These are phyloP conservation scores for Drosophila kepulauana DNA, from an alignment of 1,140 invertebrate genomes.

Conservation along the genomic window DNA sequence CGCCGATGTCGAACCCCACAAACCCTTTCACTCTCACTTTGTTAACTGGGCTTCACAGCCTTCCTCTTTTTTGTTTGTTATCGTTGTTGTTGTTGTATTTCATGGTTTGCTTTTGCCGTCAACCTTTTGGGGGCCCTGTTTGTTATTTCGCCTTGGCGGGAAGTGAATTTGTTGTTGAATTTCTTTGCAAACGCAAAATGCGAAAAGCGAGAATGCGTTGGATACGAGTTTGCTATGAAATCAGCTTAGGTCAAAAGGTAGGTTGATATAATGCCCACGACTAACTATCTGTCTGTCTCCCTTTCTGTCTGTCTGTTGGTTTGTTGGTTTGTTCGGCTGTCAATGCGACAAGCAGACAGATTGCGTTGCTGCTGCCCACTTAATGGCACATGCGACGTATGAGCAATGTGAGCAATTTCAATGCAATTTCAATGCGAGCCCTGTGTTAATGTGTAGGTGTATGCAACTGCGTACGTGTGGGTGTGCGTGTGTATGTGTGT, in stretches of 20 bases:
- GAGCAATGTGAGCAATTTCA: slow-evolving; percentile 68
- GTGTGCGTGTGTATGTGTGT: slow-evolving; percentile 19
- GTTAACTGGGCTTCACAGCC: slow-evolving; percentile 20
- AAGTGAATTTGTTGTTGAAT: slow-evolving; percentile 67
- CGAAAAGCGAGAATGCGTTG: slow-evolving; percentile 8
- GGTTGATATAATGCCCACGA: slow-evolving; percentile 28
- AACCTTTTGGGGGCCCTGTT: slow-evolving; percentile 35
- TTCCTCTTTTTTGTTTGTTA: slow-evolving; percentile 2
- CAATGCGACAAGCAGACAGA: slow-evolving; percentile 34
- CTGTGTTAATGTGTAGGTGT: slow-evolving; percentile 20
- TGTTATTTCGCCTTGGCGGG: slow-evolving; percentile 65
- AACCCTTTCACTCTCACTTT: slow-evolving; percentile 47
- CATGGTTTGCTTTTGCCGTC: slow-evolving; percentile 43
- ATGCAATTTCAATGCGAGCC: slow-evolving; percentile 36
- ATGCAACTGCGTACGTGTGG: slow-evolving; percentile 2
- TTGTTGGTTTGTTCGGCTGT: slow-evolving; percentile 20
- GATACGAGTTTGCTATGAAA: slow-evolving; percentile 2
- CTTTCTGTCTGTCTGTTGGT: slow-evolving; percentile 14
- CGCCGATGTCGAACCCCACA: slow-evolving; percentile 9
- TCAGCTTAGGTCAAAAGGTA: slow-evolving; percentile 30
- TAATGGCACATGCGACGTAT: slow-evolving; percentile 74
- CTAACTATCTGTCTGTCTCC: slow-evolving; percentile 25
- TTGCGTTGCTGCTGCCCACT: slow-evolving; percentile 61
- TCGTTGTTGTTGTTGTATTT: slow-evolving; percentile 13
- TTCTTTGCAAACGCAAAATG: slow-evolving; percentile 44